Evolutionary conservation across 2,113 vertebrate genomes (phyloP).

Genomic region (Cololabis saira): DNA sequence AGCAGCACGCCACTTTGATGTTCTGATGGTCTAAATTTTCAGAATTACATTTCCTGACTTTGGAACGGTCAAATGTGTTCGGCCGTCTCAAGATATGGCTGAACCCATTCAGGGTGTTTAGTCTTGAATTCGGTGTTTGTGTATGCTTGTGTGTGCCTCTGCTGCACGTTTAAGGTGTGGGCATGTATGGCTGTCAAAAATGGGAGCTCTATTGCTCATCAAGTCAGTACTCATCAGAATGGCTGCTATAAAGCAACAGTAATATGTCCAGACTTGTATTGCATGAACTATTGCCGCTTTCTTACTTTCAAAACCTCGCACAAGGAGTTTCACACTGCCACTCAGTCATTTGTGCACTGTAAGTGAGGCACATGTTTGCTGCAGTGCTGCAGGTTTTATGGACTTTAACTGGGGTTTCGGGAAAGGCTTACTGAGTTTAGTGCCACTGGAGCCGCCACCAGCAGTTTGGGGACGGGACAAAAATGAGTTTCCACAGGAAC

Average conservation of each 20-base stretch:
- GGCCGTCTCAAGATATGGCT: slow-evolving; percentile 57
- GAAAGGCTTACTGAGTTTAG: slow-evolving; percentile 91
- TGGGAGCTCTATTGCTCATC: slow-evolving; percentile 70
- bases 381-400: slow-evolving; percentile 46
- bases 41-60: slow-evolving; percentile 49
- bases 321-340: slow-evolving; percentile 55
- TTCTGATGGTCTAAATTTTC: slow-evolving; percentile 32
- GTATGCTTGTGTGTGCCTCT: slow-evolving; percentile 32
- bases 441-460: slow-evolving; percentile 84
- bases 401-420: slow-evolving; percentile 89
- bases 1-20: slow-evolving; percentile 16
- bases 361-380: slow-evolving; percentile 82
- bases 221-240: slow-evolving; percentile 67
- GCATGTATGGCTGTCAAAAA: slow-evolving; percentile 80
- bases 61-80: slow-evolving; percentile 53
- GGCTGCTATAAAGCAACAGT: slow-evolving; percentile 72
- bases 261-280: slow-evolving; percentile 72
- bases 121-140: slow-evolving; percentile 44
- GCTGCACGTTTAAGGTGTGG: slow-evolving; percentile 70
- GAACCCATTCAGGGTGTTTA: slow-evolving; percentile 57
- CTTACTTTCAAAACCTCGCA: slow-evolving; percentile 29
- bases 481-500: slow-evolving; percentile 89
- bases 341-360: slow-evolving; percentile 60
- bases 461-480: slow-evolving; percentile 84
- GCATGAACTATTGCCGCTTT: slow-evolving; percentile 65